Conservation (phyloP, 2,113 vertebrate species). For the Agelaius phoeniceus region DNA sequence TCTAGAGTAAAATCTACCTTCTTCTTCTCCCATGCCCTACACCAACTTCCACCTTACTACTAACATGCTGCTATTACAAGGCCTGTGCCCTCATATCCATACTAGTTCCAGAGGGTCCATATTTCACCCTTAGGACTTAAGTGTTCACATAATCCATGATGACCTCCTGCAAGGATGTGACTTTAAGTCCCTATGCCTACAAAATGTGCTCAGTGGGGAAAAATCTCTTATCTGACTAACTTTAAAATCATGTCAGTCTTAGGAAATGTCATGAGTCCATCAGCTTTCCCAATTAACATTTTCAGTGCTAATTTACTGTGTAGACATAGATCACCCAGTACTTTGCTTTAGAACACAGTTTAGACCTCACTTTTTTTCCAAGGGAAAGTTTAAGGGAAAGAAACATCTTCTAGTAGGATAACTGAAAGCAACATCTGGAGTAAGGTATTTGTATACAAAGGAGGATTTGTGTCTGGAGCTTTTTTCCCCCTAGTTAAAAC, state of each 20-base stretch:
- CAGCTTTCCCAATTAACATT: neutral
- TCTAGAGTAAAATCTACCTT: neutral
- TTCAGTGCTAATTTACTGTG: neutral
- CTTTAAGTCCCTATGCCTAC: neutral
- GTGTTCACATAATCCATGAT: neutral
- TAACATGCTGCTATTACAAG: neutral
- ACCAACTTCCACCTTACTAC: neutral
- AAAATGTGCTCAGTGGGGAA: neutral
- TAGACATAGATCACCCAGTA: neutral
- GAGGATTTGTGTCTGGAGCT: neutral
- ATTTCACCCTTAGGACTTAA: neutral
- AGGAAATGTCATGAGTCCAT: neutral
- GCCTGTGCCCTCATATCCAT: neutral
- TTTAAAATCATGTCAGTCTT: neutral
- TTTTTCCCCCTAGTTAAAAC: neutral
- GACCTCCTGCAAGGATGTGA: neutral
- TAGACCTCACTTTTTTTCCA: neutral
- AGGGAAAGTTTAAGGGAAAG: neutral
- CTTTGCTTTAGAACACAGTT: neutral
- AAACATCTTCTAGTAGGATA: neutral
- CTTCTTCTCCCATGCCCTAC: neutral
- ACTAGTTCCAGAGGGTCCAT: neutral
- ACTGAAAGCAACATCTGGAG: neutral
- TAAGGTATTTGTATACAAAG: neutral
- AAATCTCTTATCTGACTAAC: neutral